These are phyloP conservation scores for Carduelis carduelis DNA, from an alignment of 2,797 vertebrate species.

Conservation along the genomic window DNA sequence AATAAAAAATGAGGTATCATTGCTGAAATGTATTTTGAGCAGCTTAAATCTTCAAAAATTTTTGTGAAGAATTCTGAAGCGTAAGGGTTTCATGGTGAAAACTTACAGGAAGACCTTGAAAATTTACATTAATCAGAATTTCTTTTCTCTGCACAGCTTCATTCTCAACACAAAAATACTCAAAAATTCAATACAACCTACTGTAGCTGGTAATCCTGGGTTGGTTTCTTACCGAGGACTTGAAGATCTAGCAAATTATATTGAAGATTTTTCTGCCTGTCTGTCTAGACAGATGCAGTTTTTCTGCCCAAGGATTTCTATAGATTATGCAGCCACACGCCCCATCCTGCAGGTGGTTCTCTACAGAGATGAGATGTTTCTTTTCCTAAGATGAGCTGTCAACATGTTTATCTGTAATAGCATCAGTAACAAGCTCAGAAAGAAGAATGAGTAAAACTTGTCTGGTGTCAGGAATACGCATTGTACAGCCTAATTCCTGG, in stretches of 20 bases:
- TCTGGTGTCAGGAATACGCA: neutral
- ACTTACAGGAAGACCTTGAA: neutral
- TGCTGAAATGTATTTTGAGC: neutral
- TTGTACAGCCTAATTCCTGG: neutral
- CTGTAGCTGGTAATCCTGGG: neutral
- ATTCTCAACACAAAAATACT: neutral
- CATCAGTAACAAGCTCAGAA: neutral
- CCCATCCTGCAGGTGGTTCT: neutral
- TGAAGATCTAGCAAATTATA: neutral
- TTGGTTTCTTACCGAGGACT: neutral
- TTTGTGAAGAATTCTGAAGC: neutral
- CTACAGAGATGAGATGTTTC: neutral
- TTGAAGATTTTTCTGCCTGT: neutral
- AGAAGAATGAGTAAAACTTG: neutral
- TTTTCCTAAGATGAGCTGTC: slow-evolving; percentile 19
- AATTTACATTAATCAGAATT: neutral
- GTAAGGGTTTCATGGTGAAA: neutral
- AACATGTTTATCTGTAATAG: slow-evolving; percentile 6
- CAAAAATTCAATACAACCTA: neutral
- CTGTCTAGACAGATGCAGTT: neutral
- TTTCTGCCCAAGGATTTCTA: neutral
- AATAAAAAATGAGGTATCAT: neutral
- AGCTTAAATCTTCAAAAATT: neutral
- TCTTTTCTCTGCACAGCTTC: neutral
- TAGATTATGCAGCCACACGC: neutral